Percentiles rank a stretch among this genome's conserved stretches.
phyloP scores from a whole-genome alignment of 2,888 invertebrate species.

The Diloba caeruleocephala region DNA sequence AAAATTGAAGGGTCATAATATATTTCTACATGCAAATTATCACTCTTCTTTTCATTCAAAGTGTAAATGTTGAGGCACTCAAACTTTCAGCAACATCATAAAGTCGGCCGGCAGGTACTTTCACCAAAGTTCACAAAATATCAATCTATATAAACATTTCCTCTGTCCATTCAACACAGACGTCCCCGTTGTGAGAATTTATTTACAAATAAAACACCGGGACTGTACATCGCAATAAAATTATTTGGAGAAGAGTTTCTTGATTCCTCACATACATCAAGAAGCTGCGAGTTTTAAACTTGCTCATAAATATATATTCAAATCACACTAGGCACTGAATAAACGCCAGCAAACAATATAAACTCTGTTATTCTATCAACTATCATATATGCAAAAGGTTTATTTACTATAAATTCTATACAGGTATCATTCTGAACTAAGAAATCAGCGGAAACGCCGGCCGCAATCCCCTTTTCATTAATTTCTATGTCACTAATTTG shows the following conservation, averaged over 20 bases:
- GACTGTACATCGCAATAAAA: slow-evolving; percentile 24
- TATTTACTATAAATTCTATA: slow-evolving; percentile 65
- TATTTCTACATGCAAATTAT: no score
- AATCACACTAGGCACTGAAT: slow-evolving; percentile 63
- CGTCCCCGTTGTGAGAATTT: slow-evolving; percentile 22
- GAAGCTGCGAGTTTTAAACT: slow-evolving; percentile 15
- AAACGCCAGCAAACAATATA: slow-evolving; percentile 75
- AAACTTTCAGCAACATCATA: slow-evolving; percentile 2
- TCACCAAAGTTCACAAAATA: slow-evolving; percentile 32
- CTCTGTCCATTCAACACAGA: slow-evolving; percentile 5
- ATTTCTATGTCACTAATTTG: slow-evolving; percentile 71
- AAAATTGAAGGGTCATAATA: no score
- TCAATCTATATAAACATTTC: slow-evolving; percentile 8
- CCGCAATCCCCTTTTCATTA: slow-evolving; percentile 67
- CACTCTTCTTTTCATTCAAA: no score
- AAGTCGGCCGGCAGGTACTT: slow-evolving; percentile 8
- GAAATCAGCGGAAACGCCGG: slow-evolving; percentile 47
- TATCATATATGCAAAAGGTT: slow-evolving; percentile 73
- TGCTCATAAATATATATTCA: slow-evolving; percentile 55
- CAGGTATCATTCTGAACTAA: slow-evolving; percentile 48
- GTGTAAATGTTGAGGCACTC: no score
- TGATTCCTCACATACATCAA: slow-evolving; percentile 27
- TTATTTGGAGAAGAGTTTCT: slow-evolving; percentile 39
- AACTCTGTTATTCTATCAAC: slow-evolving; percentile 71
- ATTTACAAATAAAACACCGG: slow-evolving; percentile 43